Conservation (phyloP, 1,140 invertebrate genomes). For the Proales similis region DNA sequence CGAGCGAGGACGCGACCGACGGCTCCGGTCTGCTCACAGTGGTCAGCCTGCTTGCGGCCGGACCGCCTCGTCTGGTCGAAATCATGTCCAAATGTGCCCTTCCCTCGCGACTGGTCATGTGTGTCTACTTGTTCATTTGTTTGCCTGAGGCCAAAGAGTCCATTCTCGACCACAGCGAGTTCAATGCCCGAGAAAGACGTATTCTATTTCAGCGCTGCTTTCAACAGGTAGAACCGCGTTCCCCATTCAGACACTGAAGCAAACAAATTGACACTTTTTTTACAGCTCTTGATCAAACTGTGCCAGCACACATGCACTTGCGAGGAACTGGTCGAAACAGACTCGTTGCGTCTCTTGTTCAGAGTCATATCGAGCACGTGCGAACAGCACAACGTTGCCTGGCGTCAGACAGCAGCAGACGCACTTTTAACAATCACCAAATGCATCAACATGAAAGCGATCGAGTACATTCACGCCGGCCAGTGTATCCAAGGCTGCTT, state of each 20-base stretch:
- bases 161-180: constrained; percentile 65
- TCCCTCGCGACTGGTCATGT: constrained; percentile 94
- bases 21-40: constrained; percentile 6
- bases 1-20: constrained; percentile 5
- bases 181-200: constrained; percentile 73
- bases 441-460: constrained; percentile 17
- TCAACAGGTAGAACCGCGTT: constrained; percentile 66
- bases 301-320: constrained; percentile 25
- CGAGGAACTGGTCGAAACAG: constrained; percentile 9
- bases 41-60: constrained; percentile 34
- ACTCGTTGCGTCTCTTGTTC: constrained; percentile 30
- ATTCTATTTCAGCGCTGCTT: constrained; percentile 91
- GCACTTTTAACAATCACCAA: constrained; percentile 23
- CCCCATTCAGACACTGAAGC: neutral
- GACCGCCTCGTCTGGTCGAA: constrained; percentile 47
- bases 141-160: constrained; percentile 59
- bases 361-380: constrained; percentile 31
- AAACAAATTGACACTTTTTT: neutral
- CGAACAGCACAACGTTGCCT: constrained; percentile 25
- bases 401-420: constrained; percentile 26
- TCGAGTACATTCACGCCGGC: constrained; percentile 7
- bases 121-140: constrained; percentile 96
- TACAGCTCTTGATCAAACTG: constrained; percentile 17
- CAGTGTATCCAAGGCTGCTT: constrained; percentile 19
- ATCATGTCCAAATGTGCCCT: constrained; percentile 87